These are phyloP conservation scores for Acrossocheilus wenchowensis DNA, from an alignment of 2,797 vertebrate species.

Conservation along the genomic window DNA sequence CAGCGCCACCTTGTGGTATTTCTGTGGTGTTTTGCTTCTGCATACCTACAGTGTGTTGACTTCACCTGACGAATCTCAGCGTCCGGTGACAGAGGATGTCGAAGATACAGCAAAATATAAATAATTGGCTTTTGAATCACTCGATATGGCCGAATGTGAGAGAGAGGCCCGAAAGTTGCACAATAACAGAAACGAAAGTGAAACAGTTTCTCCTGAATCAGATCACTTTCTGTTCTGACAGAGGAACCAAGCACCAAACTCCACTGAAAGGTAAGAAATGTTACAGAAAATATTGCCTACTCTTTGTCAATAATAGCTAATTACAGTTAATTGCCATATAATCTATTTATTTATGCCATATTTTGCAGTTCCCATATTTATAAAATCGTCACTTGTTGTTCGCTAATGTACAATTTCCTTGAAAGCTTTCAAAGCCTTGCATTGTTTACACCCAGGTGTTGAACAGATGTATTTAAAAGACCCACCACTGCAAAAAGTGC, in stretches of 20 bases:
- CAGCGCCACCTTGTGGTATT: not conserved
- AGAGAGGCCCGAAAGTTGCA: not conserved
- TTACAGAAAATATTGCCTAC: not conserved
- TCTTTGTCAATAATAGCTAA: not conserved
- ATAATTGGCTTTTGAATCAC: constrained; percentile 56
- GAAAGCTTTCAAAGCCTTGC: not conserved
- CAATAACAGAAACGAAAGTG: constrained; percentile 23
- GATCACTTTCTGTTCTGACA: constrained; percentile 57
- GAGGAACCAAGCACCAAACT: not conserved
- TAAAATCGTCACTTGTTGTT: not conserved
- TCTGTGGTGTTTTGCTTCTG: not conserved
- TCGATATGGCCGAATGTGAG: constrained; percentile 53
- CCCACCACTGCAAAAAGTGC: not conserved
- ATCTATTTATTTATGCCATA: too few relatives aligned
- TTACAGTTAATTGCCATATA: not conserved
- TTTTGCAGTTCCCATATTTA: not conserved
- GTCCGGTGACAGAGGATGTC: not conserved
- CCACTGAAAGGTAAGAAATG: not conserved
- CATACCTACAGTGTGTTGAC: not conserved
- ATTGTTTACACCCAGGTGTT: not conserved
- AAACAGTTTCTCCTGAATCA: constrained; percentile 39
- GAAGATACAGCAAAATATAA: not conserved
- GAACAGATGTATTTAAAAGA: not conserved
- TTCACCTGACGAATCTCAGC: not conserved
- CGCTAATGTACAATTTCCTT: not conserved